Evolutionary conservation across 2,888 invertebrate genomes (phyloP), one percentile per base, ranked within the genome.

Genomic region (Eupeodes latifasciatus): DNA sequence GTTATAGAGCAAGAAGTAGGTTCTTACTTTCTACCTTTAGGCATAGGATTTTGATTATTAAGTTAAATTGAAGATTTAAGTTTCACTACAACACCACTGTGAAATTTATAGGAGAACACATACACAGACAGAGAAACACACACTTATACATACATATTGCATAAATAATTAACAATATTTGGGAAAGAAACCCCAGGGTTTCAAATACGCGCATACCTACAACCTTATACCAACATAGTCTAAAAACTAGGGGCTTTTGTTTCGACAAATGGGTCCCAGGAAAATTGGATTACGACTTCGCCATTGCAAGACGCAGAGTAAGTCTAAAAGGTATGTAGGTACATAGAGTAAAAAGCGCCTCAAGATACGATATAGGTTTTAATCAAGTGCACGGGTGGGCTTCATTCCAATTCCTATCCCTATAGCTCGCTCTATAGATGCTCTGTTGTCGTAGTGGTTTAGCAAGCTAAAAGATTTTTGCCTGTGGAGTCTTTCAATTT

Each of bases 281-380:
- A 34, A 72, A 59, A 72, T 59, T 59, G 16, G 47, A 72, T 72
- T 72, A 69, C 27, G 40, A 19, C 19, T 47, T 62, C 9, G 10
- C 62, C 16, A 55, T 40, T 12, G 12, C 4, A 49, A 71, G 53
- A 55, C 19, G 47, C 9, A 9, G 40, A 40, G 40, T 40, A 40
- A 9, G 40, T 40, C 27, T 27, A 27, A 27, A 6, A 40, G 40
- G 9, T 40, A 40, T 5, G 40, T 27, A 27, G 40, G 55, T 40
- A 40, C 11, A 47, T 47, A 47, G 47, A 47, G 53, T 14, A 36
- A 4, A 9, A n/a, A 64, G 27, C 19, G 27, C 66, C 16, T 44
- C n/a, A 66, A 61, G 53, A 61, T 59, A 74, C 74, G 82, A 69
- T 78, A 74, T 78, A 74, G 74, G 62, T 78, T 71, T 77, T 82